A percentile compares a stretch with the other conserved stretches of the same genome.
Conservation (phyloP, 2,888 invertebrate genomes). For the Troides aeacus region DNA sequence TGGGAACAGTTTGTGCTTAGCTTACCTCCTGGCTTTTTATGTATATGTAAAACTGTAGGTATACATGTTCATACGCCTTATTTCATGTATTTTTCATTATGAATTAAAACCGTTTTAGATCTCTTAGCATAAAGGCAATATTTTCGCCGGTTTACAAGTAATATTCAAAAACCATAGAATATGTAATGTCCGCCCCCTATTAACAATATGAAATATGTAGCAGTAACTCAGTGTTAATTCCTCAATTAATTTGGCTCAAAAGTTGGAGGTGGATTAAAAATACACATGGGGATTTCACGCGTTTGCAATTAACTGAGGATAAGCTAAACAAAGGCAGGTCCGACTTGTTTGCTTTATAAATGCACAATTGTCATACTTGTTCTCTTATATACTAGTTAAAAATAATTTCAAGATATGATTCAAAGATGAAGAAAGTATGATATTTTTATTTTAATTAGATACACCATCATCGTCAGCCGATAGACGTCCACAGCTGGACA, state of each 20-base stretch:
- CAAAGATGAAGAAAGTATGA: neutral
- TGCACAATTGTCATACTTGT: neutral
- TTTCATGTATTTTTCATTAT: neutral
- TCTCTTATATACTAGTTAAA: conserved; percentile 34
- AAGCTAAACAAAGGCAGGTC: conserved; percentile 40
- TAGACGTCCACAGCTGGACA: too few species aligned
- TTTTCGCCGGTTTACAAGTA: neutral
- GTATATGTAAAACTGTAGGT: conserved; percentile 39
- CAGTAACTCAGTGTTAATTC: conserved; percentile 72
- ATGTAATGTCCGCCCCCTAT: conserved; percentile 51
- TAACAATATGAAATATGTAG: conserved; percentile 63
- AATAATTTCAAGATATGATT: neutral
- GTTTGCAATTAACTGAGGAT: conserved; percentile 54
- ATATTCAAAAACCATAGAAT: neutral
- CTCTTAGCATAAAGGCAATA: too few species aligned
- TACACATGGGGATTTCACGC: conserved; percentile 61
- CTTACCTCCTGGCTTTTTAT: conserved; percentile 53
- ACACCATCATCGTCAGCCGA: too few species aligned
- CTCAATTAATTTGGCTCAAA: conserved; percentile 70
- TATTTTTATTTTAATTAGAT: too few species aligned
- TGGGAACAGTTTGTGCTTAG: conserved; percentile 53
- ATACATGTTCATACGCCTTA: neutral
- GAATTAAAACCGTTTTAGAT: too few species aligned
- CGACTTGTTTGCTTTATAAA: conserved; percentile 46
- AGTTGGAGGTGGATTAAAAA: conserved; percentile 71